Conservation (phyloP, 2,797 vertebrate genomes). For the Bothrops alternatus region DNA sequence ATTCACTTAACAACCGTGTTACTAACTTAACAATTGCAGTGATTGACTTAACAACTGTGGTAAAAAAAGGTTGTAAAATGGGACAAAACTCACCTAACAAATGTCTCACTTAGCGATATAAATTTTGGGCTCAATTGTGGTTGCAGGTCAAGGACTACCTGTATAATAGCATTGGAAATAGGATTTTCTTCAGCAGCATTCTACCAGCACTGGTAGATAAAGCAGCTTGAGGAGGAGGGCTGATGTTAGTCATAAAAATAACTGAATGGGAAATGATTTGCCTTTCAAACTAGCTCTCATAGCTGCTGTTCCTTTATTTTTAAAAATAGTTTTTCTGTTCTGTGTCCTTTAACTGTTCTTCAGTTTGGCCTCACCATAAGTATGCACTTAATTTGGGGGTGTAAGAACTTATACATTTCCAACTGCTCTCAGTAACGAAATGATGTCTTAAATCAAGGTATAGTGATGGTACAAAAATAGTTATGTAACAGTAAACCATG, state of each 20-base stretch:
- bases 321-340: background rate
- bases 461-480: background rate
- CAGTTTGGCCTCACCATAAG: background rate
- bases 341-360: background rate
- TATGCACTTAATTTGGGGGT: background rate
- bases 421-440: background rate
- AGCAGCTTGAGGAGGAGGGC: background rate
- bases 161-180: background rate
- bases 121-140: background rate
- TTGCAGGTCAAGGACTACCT: background rate
- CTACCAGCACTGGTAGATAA: background rate
- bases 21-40: background rate
- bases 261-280: background rate
- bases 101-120: background rate
- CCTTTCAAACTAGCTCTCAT: background rate
- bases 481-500: constrained; percentile 3
- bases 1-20: background rate
- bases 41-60: background rate
- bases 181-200: background rate
- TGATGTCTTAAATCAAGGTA: constrained; percentile 8
- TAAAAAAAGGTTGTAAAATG: background rate
- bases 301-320: background rate
- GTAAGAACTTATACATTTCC: background rate
- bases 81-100: background rate
- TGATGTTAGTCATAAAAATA: background rate